These are phyloP conservation scores for Lepilemur ruficaudatus DNA, from an alignment of 2,797 vertebrate genomes.

Conservation along the genomic window DNA sequence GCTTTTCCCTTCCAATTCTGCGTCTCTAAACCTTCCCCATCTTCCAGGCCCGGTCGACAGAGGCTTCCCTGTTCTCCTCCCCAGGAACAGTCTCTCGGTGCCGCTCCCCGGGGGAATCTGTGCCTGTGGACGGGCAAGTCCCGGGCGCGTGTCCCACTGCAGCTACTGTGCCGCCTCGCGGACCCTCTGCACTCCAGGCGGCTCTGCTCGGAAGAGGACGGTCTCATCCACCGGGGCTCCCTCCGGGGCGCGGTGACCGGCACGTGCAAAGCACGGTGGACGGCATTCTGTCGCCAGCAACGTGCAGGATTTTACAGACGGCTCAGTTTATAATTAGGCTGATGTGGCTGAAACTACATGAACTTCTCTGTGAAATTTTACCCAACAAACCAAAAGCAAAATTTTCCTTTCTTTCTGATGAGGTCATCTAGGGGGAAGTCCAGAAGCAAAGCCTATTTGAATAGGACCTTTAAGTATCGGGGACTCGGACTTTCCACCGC, in stretches of 20 bases:
- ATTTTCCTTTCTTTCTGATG: not conserved
- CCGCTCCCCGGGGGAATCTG: not conserved
- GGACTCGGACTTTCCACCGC: constrained; percentile 15
- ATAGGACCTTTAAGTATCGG: not conserved
- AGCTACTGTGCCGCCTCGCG: fast-evolving
- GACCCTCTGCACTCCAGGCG: not conserved
- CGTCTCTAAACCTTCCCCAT: not conserved
- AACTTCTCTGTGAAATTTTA: not conserved
- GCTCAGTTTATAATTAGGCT: not conserved
- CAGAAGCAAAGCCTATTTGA: not conserved
- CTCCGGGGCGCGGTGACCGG: not conserved
- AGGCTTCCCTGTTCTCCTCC: not conserved
- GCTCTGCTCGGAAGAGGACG: not conserved
- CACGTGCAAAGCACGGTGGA: fast-evolving
- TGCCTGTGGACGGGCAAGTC: fast-evolving
- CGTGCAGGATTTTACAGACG: fast-evolving
- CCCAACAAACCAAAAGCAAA: not conserved
- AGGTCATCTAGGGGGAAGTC: not conserved
- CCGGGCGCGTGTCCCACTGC: fast-evolving
- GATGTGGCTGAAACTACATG: not conserved
- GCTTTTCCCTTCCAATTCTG: not conserved
- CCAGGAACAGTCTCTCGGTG: fast-evolving
- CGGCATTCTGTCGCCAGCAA: not conserved
- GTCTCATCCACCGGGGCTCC: not conserved
- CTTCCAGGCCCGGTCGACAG: not conserved